These are phyloP conservation scores for Muscicapa striata DNA, from an alignment of 2,797 vertebrate species.

Conservation along the genomic window DNA sequence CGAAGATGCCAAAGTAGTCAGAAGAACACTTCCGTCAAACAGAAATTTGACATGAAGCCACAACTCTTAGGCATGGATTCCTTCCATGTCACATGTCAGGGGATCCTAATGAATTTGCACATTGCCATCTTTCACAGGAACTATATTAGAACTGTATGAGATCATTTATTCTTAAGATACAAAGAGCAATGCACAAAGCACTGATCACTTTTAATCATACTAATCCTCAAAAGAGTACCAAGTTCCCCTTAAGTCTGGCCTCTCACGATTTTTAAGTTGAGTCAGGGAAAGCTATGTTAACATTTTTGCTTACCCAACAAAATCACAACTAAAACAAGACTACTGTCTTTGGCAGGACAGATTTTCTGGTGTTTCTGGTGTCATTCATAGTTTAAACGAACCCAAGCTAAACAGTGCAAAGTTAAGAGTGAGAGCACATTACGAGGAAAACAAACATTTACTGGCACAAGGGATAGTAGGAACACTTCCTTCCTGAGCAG, in stretches of 20 bases:
- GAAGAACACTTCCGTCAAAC: not conserved
- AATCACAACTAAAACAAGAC: not conserved
- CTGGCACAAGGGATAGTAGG: not conserved
- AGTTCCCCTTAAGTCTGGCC: not conserved
- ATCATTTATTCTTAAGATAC: not conserved
- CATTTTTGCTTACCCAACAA: not conserved
- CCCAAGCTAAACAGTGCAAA: not conserved
- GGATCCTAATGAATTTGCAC: not conserved
- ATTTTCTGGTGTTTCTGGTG: not conserved
- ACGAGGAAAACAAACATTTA: accelerated
- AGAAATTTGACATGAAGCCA: not conserved
- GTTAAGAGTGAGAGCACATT: not conserved
- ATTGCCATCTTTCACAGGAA: not conserved
- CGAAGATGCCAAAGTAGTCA: accelerated
- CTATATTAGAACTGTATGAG: not conserved
- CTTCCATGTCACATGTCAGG: not conserved
- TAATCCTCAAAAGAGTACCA: not conserved
- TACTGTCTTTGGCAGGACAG: not conserved
- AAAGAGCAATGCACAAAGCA: not conserved
- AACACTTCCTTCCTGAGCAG: not conserved
- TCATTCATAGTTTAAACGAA: not conserved
- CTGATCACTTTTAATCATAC: not conserved
- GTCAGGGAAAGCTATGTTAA: not conserved
- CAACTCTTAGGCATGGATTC: not conserved
- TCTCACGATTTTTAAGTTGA: not conserved